Evolutionary conservation across 2,888 invertebrate species (phyloP).

Genomic region (Megamerina dolium): DNA sequence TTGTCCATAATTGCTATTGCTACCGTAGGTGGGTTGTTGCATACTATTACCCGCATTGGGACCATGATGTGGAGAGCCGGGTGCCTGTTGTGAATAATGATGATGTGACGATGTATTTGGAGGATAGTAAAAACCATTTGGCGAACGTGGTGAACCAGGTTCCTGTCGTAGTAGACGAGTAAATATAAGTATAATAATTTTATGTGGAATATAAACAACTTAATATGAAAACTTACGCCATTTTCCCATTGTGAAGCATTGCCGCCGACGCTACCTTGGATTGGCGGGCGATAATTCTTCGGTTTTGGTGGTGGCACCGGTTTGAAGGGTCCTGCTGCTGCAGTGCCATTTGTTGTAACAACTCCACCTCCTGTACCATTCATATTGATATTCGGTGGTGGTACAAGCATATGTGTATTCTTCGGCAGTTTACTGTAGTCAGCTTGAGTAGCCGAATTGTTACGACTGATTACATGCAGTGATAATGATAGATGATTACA

Average conservation of each 20-base stretch:
- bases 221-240: slow-evolving; percentile 42
- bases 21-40: slow-evolving; percentile 33
- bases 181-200: background rate
- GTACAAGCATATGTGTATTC: slow-evolving; percentile 40
- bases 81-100: slow-evolving; percentile 40
- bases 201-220: background rate
- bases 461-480: slow-evolving; percentile 46
- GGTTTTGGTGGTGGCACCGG: slow-evolving; percentile 91
- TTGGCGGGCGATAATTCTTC: slow-evolving; percentile 79
- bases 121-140: slow-evolving; percentile 50
- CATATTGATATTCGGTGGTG: slow-evolving; percentile 37
- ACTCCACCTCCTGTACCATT: slow-evolving; percentile 25
- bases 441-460: slow-evolving; percentile 58
- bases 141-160: slow-evolving; percentile 47
- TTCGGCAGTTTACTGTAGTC: slow-evolving; percentile 54
- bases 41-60: slow-evolving; percentile 20
- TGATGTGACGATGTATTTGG: slow-evolving; percentile 46
- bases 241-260: slow-evolving; percentile 52
- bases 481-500: background rate
- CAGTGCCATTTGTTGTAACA: slow-evolving; percentile 26
- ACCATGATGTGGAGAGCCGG: slow-evolving; percentile 38
- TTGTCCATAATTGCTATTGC: slow-evolving; percentile 42
- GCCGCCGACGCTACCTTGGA: slow-evolving; percentile 46
- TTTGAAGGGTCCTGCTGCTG: slow-evolving; percentile 59
- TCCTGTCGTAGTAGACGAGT: slow-evolving; percentile 28